Conservation (phyloP, 2,113 vertebrate genomes). For the Aptenodytes patagonicus region DNA sequence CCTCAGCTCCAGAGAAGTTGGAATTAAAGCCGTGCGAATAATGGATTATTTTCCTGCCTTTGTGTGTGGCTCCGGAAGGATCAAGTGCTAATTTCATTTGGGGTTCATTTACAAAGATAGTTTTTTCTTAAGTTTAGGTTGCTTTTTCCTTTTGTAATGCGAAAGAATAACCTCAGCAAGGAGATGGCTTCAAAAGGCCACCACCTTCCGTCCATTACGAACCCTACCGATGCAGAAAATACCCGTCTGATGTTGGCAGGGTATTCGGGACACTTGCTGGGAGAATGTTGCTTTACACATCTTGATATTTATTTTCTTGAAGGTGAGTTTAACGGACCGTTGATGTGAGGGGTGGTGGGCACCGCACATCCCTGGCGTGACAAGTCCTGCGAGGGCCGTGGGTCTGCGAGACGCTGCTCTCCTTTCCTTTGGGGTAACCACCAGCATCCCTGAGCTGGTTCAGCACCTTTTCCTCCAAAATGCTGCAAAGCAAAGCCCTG, state of each 20-base stretch:
- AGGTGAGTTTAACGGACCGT: not conserved
- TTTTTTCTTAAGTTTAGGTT: not conserved
- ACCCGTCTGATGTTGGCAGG: not conserved
- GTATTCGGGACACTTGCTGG: not conserved
- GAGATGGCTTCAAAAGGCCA: not conserved
- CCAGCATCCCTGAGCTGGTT: not conserved
- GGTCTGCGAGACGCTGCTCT: not conserved
- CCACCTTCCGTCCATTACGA: not conserved
- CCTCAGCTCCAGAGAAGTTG: not conserved
- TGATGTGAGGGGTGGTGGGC: not conserved
- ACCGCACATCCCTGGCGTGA: not conserved
- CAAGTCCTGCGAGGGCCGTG: not conserved
- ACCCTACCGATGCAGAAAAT: not conserved
- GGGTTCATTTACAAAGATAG: not conserved
- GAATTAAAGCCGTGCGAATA: not conserved
- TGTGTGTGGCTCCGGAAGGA: not conserved
- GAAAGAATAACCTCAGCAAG: not conserved
- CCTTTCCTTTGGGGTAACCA: not conserved
- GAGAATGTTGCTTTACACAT: not conserved
- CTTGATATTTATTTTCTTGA: not conserved
- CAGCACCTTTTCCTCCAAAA: not conserved
- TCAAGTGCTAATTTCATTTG: not conserved
- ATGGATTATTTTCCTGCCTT: not conserved
- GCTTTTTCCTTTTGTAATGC: not conserved
- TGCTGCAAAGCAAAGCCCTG: not conserved